phyloP scores from a whole-genome alignment of 2,797 vertebrate species.

The Pangasius sanitwongsei region DNA sequence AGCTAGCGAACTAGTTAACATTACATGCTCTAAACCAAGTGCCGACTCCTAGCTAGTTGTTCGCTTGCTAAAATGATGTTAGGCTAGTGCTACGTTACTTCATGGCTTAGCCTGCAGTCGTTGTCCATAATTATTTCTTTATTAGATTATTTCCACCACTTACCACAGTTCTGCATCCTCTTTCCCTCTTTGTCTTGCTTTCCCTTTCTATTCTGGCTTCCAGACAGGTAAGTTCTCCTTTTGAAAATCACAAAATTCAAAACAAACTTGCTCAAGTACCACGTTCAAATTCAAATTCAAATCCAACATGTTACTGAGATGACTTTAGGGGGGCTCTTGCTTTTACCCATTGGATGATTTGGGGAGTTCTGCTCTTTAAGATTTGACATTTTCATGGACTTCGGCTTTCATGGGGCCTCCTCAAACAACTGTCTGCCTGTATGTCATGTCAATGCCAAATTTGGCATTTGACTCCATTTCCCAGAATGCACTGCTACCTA shows the following conservation, averaged over 20 bases:
- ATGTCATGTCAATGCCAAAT: neutral
- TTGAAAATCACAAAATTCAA: too few relatives aligned
- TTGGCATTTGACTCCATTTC: neutral
- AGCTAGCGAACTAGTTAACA: neutral
- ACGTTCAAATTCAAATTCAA: too few relatives aligned
- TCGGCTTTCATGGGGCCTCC: too few relatives aligned
- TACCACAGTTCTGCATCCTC: neutral
- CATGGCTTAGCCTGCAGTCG: neutral
- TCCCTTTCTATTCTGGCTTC: neutral
- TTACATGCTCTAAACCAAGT: neutral
- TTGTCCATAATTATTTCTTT: neutral
- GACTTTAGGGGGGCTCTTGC: neutral
- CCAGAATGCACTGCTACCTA: neutral
- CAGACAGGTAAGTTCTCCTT: neutral
- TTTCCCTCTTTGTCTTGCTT: neutral
- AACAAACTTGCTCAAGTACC: neutral
- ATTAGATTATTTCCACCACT: neutral
- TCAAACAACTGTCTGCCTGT: neutral
- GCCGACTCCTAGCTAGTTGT: neutral
- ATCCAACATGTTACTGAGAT: neutral
- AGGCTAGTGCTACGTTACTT: neutral
- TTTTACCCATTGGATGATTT: too few relatives aligned
- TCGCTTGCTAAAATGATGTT: neutral
- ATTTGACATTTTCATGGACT: neutral
- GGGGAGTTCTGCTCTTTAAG: too few relatives aligned